Evolutionary conservation across 2,113 vertebrate species (phyloP).

Genomic region (Coptodon bakossiorum): DNA sequence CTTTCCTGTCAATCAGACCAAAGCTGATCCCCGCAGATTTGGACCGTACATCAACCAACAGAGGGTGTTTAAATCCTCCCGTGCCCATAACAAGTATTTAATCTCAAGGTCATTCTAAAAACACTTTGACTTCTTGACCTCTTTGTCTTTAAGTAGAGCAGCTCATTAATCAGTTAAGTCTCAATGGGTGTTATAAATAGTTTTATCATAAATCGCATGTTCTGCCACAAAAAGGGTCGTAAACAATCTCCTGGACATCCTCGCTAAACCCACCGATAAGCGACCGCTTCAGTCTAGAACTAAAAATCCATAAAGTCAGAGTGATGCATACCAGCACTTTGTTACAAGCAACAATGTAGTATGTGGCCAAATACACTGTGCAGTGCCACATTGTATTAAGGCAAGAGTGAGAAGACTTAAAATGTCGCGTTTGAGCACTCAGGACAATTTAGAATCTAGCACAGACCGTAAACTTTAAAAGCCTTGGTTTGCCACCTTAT

Average conservation of each 20-base stretch:
- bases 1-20: neutral
- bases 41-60: neutral
- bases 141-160: constrained; percentile 40
- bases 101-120: constrained; percentile 55
- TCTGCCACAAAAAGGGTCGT: neutral
- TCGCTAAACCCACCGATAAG: neutral
- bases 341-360: neutral
- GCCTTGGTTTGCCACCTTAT: neutral
- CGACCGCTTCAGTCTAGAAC: neutral
- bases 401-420: neutral
- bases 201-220: constrained; percentile 30
- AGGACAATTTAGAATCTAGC: neutral
- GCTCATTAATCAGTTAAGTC: constrained; percentile 53
- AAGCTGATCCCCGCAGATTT: neutral
- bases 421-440: neutral
- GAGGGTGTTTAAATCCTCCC: neutral
- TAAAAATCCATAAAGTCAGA: neutral
- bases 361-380: neutral
- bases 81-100: neutral
- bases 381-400: neutral
- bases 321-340: neutral
- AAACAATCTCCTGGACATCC: neutral
- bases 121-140: constrained; percentile 21
- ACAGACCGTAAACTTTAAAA: neutral
- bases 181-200: constrained; percentile 51